These are phyloP conservation scores for human (Homo sapiens) DNA, from an alignment of 2,113 vertebrate genomes.

Conservation along the genomic window GRCh38 chr6:36241501-36242000, in stretches of 20 bases:
- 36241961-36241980: neutral
- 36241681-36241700: neutral
- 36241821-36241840: neutral
- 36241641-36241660: neutral
- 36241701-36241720: neutral
- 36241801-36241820: neutral
- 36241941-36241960: neutral
- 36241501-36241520: neutral
- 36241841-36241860: neutral
- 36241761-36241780: neutral
- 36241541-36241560: no score
- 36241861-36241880: neutral
- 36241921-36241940: neutral
- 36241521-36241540: neutral
- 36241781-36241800: neutral
- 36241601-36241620: neutral
- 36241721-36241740: neutral
- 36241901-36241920: neutral
- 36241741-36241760: neutral
- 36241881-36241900: neutral
- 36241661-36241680: neutral
- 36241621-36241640: neutral
- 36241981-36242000: neutral
- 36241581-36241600: neutral
- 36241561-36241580: neutral